Base-by-base conservation (phyloP, 2,797 vertebrate species). In the Sebastes melanostomus region DNA sequence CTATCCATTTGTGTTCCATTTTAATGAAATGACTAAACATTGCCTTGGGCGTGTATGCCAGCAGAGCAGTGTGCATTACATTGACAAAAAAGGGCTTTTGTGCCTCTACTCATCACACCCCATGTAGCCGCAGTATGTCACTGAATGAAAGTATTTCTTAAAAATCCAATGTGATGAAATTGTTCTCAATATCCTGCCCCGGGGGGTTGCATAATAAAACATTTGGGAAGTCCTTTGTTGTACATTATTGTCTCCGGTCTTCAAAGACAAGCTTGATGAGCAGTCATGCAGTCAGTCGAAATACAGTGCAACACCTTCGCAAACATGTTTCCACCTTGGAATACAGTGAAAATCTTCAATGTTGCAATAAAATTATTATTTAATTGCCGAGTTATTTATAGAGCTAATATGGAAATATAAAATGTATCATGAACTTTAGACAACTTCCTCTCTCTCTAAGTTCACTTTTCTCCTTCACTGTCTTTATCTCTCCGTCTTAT, bases 11-110 rank as follows among this genome's bases (percentile, higher is more conserved):
- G 92, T 92, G 90, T 90, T 89, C 82, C 20, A 54, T 94, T 93
- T 93, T 90, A 95, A 94, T 95, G 93, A 93, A 95, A 95, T 88
- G 86, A 90, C 92, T 93, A 92, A 92, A 92, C 88, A 89, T 88
- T 54, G 91, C 94, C 92, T 81, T 55, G 6, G 91, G 94, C 88
- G 67, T 81, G 46, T 86, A 90, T 91, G 80, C 91, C 88, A 93
- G 89, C 80, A 83, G 87, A 87, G 86, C 78, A 80, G 82, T 88
- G 88, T 85, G 82, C 83, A 92, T 93, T 92, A 88, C 81, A 87
- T 78, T 73, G 85, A 84, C 69, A 77, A 81, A 80, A 88, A 88
- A 88, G 76, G 81, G 61, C 72, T 82, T 90, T 92, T 79, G 77
- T 88, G 86, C 78, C 80, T 78, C 63, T 66, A 24, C 71, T 82